A percentile compares a stretch with the other conserved stretches of the same genome.
Evolutionary conservation across 2,113 vertebrate genomes (phyloP).

Genomic region (Nipponia nippon): DNA sequence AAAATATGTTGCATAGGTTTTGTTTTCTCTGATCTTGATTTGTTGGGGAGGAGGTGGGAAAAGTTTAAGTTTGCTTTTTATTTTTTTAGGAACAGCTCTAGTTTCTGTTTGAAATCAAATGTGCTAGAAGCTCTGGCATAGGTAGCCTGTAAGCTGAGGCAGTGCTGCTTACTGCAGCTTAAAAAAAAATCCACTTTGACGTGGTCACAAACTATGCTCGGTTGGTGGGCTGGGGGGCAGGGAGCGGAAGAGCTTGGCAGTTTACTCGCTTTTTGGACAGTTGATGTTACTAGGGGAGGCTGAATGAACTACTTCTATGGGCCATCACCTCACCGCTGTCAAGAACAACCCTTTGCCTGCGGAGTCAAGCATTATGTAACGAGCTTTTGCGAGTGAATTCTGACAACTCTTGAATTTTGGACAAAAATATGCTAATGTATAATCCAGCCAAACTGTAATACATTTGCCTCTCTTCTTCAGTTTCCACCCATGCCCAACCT

Average conservation of each 20-base stretch:
- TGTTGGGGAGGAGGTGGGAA: neutral
- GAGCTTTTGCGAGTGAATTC: neutral
- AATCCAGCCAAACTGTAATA: neutral
- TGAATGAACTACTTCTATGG: neutral
- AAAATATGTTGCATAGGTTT: neutral
- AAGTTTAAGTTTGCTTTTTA: neutral
- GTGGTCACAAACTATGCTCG: neutral
- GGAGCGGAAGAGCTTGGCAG: neutral
- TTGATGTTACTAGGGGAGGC: neutral
- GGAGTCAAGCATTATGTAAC: neutral
- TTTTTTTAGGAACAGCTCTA: neutral
- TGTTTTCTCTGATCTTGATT: neutral
- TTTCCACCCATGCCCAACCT: neutral
- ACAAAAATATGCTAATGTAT: neutral
- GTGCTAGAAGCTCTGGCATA: neutral
- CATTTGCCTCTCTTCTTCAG: neutral
- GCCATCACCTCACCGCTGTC: neutral
- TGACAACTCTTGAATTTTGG: neutral
- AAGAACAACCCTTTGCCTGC: neutral
- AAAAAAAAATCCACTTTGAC: neutral
- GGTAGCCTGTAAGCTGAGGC: neutral
- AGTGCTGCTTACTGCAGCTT: neutral
- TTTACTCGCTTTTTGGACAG: neutral
- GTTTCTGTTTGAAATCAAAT: neutral
- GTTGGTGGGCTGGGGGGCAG: neutral